Conservation (phyloP, 2,797 vertebrate species). For the Darevskia mixta region DNA sequence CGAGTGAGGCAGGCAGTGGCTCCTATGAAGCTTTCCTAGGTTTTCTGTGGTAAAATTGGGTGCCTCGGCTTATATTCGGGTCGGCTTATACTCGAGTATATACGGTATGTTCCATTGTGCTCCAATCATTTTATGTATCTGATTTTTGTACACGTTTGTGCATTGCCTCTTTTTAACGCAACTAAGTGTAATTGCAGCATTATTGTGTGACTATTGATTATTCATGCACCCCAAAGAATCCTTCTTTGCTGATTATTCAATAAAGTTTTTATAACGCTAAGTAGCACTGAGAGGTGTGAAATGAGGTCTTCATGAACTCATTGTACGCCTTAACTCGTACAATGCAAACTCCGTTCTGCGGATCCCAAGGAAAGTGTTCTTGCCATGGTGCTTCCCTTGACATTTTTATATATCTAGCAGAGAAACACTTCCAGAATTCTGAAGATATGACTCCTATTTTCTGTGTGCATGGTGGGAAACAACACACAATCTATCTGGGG, state of each 20-base stretch:
- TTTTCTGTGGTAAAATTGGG: too few relatives aligned
- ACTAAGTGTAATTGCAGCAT: constrained; percentile 57
- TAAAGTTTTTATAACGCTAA: constrained; percentile 66
- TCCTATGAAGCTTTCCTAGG: too few relatives aligned
- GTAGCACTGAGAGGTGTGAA: constrained; percentile 66
- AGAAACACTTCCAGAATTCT: constrained; percentile 67
- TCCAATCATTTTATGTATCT: constrained; percentile 45
- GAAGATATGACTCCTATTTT: constrained; percentile 66
- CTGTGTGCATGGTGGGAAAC: constrained; percentile 55
- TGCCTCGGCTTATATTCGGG: too few relatives aligned
- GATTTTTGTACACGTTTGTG: constrained; percentile 61
- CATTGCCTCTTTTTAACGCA: constrained; percentile 59
- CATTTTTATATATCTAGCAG: constrained; percentile 55
- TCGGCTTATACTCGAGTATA: too few relatives aligned
- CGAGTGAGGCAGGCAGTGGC: too few relatives aligned
- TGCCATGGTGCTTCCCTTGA: constrained; percentile 60
- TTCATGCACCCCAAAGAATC: constrained; percentile 61
- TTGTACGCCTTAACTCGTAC: constrained; percentile 56
- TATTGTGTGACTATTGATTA: constrained; percentile 75
- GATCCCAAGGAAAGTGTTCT: constrained; percentile 68
- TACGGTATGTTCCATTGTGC: constrained; percentile 34
- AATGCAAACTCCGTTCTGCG: constrained; percentile 66
- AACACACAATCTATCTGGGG: constrained; percentile 45
- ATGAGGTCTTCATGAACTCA: constrained; percentile 67
- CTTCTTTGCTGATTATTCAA: constrained; percentile 60